phyloP scores from a whole-genome alignment of 1,140 invertebrate species.

The Meloidogyne exigua region DNA sequence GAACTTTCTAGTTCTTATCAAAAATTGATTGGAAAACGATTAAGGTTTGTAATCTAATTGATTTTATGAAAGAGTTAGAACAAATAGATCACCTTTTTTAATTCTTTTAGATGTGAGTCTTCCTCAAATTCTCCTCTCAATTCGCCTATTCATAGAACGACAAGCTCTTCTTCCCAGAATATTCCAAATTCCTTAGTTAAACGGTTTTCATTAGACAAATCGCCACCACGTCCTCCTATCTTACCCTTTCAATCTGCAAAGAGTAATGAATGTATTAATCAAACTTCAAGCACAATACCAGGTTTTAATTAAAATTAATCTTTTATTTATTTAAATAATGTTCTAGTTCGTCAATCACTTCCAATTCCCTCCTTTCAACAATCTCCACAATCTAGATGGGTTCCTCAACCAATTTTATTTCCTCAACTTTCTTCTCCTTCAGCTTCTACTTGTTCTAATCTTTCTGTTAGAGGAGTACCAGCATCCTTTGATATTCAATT shows the following conservation, averaged over 20 bases:
- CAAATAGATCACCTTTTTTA: no score
- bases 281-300: background rate
- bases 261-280: no score
- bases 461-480: background rate
- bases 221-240: background rate
- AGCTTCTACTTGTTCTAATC: background rate
- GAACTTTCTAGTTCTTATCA: background rate
- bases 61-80: no score
- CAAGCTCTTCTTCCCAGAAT: background rate
- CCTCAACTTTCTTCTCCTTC: background rate
- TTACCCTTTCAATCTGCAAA: background rate
- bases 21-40: slow-evolving; percentile 2
- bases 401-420: background rate
- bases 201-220: background rate
- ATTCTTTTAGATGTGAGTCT: background rate
- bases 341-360: background rate
- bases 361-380: background rate
- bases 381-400: background rate
- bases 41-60: background rate
- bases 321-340: background rate
- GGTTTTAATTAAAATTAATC: background rate
- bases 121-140: background rate
- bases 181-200: background rate
- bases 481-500: background rate
- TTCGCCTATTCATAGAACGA: background rate